Conservation (phyloP, 1,140 invertebrate genomes). For the Drosophila simulans region DNA sequence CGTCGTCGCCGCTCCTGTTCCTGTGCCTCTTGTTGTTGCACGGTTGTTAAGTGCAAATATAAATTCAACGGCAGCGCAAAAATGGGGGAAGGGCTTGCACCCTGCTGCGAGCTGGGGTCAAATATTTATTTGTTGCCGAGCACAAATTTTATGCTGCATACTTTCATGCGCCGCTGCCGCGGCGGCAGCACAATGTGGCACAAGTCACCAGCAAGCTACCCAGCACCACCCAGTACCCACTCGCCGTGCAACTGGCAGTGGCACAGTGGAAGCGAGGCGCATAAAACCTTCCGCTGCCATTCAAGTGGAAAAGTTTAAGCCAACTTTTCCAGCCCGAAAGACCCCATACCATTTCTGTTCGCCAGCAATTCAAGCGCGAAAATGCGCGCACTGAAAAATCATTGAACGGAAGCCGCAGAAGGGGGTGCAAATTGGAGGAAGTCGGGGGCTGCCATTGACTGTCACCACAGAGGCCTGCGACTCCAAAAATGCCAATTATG, state of each 20-base stretch:
- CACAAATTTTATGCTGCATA: conserved; percentile 75
- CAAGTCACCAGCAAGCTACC: conserved; percentile 11
- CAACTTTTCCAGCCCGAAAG: conserved; percentile 56
- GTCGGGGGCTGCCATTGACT: conserved; percentile 37
- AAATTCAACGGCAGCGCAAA: conserved; percentile 62
- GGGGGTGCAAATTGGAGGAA: conserved; percentile 3
- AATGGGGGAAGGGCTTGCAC: conserved; percentile 20
- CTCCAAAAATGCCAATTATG: conserved; percentile 74
- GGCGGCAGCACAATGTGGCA: conserved; percentile 58
- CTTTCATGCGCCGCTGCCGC: conserved; percentile 73
- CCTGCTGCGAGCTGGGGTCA: conserved; percentile 27
- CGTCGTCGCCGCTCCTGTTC: conserved; percentile 8
- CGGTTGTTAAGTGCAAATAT: conserved; percentile 80
- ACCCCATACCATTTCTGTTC: background rate
- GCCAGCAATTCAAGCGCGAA: conserved; percentile 56
- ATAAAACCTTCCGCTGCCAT: conserved; percentile 81
- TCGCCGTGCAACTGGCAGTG: conserved; percentile 5
- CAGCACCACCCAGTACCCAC: background rate
- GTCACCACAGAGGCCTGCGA: conserved; percentile 41
- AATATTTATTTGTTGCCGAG: conserved; percentile 80
- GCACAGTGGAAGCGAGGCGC: conserved; percentile 42
- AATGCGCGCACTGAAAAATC: conserved; percentile 68
- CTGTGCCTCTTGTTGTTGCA: conserved; percentile 26
- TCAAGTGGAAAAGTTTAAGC: conserved; percentile 82
- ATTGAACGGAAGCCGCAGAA: conserved; percentile 47